A percentile compares a stretch with the other conserved stretches of the same genome.
These are phyloP conservation scores for Hirtodrosophila histrioides DNA, from an alignment of 2,888 invertebrate genomes.

Conservation along the genomic window DNA sequence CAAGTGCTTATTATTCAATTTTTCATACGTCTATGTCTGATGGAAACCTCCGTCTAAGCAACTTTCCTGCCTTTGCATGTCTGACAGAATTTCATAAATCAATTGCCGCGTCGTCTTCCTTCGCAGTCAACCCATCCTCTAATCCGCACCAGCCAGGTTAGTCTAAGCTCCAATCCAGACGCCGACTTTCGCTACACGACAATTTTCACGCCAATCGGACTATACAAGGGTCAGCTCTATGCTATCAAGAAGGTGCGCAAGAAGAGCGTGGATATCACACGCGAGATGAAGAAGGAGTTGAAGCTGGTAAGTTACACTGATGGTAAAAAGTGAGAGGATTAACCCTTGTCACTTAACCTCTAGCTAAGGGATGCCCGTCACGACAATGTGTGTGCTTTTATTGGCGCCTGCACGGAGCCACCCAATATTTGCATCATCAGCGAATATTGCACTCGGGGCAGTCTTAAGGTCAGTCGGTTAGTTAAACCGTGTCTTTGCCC, in stretches of 20 bases:
- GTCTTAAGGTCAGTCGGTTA: constrained; percentile 89
- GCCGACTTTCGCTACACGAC: constrained; percentile 95
- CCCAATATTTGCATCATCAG: constrained; percentile 95
- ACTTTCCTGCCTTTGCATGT: constrained; percentile 38
- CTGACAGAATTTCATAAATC: constrained; percentile 51
- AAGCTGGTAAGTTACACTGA: constrained; percentile 88
- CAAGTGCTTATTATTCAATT: neutral
- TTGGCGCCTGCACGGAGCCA: constrained; percentile 95
- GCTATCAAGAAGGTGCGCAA: constrained; percentile 94
- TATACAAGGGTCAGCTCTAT: constrained; percentile 94
- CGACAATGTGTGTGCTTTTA: constrained; percentile 95
- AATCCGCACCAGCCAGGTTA: constrained; percentile 94
- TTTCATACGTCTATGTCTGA: neutral
- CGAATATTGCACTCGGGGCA: constrained; percentile 95
- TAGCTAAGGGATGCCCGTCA: constrained; percentile 95
- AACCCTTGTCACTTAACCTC: neutral
- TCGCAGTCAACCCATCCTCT: constrained; percentile 86
- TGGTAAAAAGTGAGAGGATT: neutral
- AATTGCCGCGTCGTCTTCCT: constrained; percentile 56
- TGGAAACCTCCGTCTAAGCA: constrained; percentile 17
- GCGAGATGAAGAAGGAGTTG: constrained; percentile 96
- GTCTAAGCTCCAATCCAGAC: constrained; percentile 95
- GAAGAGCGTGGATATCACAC: constrained; percentile 93
- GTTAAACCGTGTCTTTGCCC: neutral
- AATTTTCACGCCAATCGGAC: constrained; percentile 95